Evolutionary conservation across 1,140 invertebrate species (phyloP).

Genomic region (Hylaeus volcanicus): DNA sequence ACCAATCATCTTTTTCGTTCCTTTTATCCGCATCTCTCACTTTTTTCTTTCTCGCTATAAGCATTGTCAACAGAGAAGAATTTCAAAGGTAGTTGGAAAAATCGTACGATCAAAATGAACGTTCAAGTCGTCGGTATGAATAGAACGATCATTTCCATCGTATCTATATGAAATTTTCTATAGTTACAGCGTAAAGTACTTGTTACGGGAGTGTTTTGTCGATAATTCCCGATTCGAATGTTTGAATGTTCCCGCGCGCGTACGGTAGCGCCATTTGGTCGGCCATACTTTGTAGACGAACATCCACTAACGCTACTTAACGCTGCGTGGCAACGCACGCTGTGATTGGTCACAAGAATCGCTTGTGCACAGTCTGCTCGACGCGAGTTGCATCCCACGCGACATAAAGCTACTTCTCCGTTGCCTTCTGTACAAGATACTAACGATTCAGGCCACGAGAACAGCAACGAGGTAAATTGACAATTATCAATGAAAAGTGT

Average conservation of each 20-base stretch:
- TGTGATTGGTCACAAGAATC: constrained; percentile 47
- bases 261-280: constrained; percentile 28
- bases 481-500: constrained; percentile 76
- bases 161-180: neutral
- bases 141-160: neutral
- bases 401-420: constrained; percentile 49
- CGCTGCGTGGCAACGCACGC: constrained; percentile 33
- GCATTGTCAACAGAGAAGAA: neutral
- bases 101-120: neutral
- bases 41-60: neutral
- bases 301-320: constrained; percentile 22
- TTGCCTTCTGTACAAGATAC: constrained; percentile 32
- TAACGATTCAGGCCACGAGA: constrained; percentile 54
- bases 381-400: constrained; percentile 54
- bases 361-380: constrained; percentile 64
- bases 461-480: constrained; percentile 71
- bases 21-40: neutral
- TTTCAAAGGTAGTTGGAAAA: neutral
- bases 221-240: constrained; percentile 16
- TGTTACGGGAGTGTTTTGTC: too few species aligned
- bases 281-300: constrained; percentile 23
- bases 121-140: too few species aligned
- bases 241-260: constrained; percentile 50
- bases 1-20: neutral
- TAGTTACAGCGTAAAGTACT: neutral